Base-by-base conservation (phyloP, 1,140 invertebrate genomes). In the Frieseomelitta varia region DNA sequence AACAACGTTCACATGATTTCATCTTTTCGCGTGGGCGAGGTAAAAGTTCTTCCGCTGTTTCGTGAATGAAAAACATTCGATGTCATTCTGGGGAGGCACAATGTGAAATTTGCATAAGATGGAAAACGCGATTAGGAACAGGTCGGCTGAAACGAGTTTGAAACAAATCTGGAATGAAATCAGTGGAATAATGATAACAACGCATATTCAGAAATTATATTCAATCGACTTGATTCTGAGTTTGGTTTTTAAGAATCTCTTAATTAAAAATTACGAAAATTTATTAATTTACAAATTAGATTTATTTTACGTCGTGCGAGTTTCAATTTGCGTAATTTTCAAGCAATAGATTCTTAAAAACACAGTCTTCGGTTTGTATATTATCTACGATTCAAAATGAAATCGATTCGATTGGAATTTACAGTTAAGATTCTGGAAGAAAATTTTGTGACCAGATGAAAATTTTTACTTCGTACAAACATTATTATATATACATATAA, bases 21-120 rank as follows among this genome's bases (percentile, higher is more conserved):
- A 61, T 81, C 79, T 56, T 63, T 55, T n/a, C 39, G 47, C 21
- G 71, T 81, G 79, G 79, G 58, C 58, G 79, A 81, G 39, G 71
- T 75, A 81, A 81, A 74, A 81, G 79, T 65, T 75, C 58, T 81
- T 81, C 58, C 69, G 47, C 34, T 67, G 27, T 63, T 75, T 75
- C 27, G 24, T 15, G 21, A 55, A 30, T 30, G 56, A 56, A 81
- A 74, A 81, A 53, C 19, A 21, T 73, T 27, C 19, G 21, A 3
- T 55, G 34, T 65, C 58, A 17, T 61, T 27, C 19, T 14, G 2
- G 14, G 4, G 27, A 51, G 17, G 27, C 30, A 63, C 71, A 81
- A 75, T 81, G 53, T 27, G 27, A 75, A 65, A 74, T 81, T 81
- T 72, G 67, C 78, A 84, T 61, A 58, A 53, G 68, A 39, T 39